phyloP scores from a whole-genome alignment of 2,113 vertebrate species.

The Hypanus sabinus region DNA sequence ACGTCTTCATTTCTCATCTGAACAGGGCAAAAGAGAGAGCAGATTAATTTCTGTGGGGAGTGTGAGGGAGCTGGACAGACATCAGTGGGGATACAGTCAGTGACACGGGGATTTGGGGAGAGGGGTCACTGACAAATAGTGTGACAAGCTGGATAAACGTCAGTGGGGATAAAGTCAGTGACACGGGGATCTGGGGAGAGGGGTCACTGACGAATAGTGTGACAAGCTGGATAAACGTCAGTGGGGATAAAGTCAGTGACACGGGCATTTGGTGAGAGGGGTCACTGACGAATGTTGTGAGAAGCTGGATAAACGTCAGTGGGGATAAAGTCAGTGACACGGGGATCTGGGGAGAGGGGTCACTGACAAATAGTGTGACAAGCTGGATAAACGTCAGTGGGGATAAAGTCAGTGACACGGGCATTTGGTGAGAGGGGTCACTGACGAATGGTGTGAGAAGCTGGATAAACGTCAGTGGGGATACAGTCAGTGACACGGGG shows the following conservation, averaged over 20 bases:
- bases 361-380: neutral
- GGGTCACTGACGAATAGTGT: neutral
- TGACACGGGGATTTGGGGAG: neutral
- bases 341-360: neutral
- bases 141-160: neutral
- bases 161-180: neutral
- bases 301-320: too few relatives aligned
- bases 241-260: too few relatives aligned
- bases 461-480: too few relatives aligned
- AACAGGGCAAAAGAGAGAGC: neutral
- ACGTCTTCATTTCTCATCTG: neutral
- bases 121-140: neutral
- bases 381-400: neutral
- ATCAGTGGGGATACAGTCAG: neutral
- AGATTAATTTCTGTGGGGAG: neutral
- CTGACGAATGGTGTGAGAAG: neutral
- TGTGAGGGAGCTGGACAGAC: neutral
- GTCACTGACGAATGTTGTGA: too few relatives aligned
- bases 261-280: too few relatives aligned
- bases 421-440: neutral
- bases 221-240: too few relatives aligned
- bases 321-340: neutral
- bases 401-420: neutral
- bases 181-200: neutral
- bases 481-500: too few relatives aligned